Conservation (phyloP, 1,140 invertebrate genomes). For the Sminthurides bifidus region DNA sequence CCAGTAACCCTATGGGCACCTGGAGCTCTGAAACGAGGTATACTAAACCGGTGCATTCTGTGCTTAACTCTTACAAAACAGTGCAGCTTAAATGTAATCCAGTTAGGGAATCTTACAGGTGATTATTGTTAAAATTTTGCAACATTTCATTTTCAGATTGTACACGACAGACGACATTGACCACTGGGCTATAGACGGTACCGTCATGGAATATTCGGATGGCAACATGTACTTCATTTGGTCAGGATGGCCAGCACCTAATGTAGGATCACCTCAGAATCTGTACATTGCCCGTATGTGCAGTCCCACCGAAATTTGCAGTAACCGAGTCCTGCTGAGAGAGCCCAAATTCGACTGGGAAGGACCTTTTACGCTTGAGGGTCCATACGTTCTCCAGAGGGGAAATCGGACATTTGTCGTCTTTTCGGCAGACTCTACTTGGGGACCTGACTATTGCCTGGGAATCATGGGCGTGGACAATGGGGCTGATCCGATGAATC, state of each 20-base stretch:
- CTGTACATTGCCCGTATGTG: slow-evolving; percentile 14
- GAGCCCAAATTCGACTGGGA: slow-evolving; percentile 17
- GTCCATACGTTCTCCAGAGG: slow-evolving; percentile 3
- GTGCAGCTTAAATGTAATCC: too few relatives aligned
- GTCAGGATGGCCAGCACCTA: slow-evolving; percentile 24
- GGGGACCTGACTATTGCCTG: slow-evolving; percentile 16
- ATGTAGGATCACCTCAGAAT: slow-evolving; percentile 16
- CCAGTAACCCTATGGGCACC: slow-evolving; percentile 21
- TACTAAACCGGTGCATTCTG: not conserved
- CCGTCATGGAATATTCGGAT: slow-evolving; percentile 20
- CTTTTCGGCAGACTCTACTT: slow-evolving; percentile 8
- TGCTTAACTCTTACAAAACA: not conserved
- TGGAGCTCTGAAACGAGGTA: not conserved
- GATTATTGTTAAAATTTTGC: too few relatives aligned
- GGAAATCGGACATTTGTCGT: not conserved
- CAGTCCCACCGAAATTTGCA: not conserved
- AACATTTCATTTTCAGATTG: slow-evolving; percentile 6
- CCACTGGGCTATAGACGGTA: slow-evolving; percentile 28
- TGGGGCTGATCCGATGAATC: slow-evolving; percentile 5
- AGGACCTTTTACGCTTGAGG: slow-evolving; percentile 7
- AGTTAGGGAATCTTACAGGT: too few relatives aligned
- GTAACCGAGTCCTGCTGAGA: slow-evolving; percentile 3
- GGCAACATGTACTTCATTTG: slow-evolving; percentile 27
- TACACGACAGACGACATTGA: slow-evolving; percentile 17
- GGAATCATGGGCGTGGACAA: slow-evolving; percentile 19